phyloP scores from a whole-genome alignment of 2,888 invertebrate species.

The Drosophila robusta region DNA sequence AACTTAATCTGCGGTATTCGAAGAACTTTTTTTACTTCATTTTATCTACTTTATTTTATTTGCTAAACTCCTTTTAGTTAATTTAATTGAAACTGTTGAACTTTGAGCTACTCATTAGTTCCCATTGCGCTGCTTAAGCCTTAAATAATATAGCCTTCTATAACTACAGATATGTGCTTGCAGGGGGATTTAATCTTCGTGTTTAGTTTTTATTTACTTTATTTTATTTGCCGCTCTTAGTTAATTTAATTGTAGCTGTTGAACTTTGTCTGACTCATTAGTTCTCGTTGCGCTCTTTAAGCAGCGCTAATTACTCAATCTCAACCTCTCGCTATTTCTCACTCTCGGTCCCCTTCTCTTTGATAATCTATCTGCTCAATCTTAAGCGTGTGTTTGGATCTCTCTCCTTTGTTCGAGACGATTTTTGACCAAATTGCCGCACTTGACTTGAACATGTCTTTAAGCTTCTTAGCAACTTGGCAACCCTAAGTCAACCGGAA shows the following conservation, averaged over 20 bases:
- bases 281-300: slow-evolving; percentile 13
- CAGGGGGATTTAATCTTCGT: too few relatives aligned
- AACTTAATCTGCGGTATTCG: too few relatives aligned
- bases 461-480: slow-evolving; percentile 37
- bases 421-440: slow-evolving; percentile 19
- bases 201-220: background rate
- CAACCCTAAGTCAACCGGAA: background rate
- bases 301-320: slow-evolving; percentile 6
- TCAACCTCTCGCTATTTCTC: background rate
- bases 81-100: background rate
- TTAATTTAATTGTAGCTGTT: background rate
- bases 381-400: slow-evolving; percentile 16
- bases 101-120: slow-evolving; percentile 8
- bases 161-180: too few relatives aligned
- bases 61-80: background rate
- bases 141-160: too few relatives aligned
- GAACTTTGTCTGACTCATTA: slow-evolving; percentile 6
- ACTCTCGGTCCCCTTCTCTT: background rate
- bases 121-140: slow-evolving; percentile 5
- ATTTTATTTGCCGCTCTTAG: background rate
- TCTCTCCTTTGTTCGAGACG: slow-evolving; percentile 7
- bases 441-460: slow-evolving; percentile 25
- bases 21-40: background rate
- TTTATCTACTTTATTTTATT: background rate
- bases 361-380: background rate